Evolutionary conservation across 2,797 vertebrate genomes (phyloP).

Genomic region (Anabas testudineus): DNA sequence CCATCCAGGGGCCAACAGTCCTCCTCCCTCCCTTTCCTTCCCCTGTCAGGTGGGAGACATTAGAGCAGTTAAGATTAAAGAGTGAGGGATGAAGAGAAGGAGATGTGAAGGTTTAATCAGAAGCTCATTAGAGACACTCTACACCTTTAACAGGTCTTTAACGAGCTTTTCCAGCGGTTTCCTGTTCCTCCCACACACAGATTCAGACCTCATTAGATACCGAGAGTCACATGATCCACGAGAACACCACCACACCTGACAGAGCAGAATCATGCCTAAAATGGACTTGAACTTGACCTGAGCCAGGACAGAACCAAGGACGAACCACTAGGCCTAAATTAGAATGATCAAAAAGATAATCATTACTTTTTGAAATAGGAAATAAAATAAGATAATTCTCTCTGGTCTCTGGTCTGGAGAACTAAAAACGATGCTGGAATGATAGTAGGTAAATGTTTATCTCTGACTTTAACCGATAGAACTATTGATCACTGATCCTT

Average conservation of each 20-base stretch:
- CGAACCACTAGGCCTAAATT: no score
- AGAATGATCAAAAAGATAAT: no score
- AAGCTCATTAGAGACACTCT: conserved; percentile 22
- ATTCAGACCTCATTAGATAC: conserved; percentile 2
- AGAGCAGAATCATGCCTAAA: no score
- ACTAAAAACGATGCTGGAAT: no score
- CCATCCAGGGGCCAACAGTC: background rate
- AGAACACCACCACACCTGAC: background rate
- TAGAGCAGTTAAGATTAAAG: conserved; percentile 17
- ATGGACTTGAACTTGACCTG: background rate
- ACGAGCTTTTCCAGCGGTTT: conserved; percentile 21
- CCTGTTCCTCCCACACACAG: conserved; percentile 7
- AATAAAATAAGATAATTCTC: no score
- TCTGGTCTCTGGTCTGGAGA: no score
- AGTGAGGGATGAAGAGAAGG: background rate
- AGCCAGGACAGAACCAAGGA: no score
- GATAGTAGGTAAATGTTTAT: no score
- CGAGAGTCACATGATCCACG: background rate
- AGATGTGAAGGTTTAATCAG: conserved; percentile 14
- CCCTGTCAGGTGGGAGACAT: conserved; percentile 15
- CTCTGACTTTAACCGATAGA: no score
- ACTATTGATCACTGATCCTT: no score
- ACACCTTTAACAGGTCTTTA: conserved; percentile 3
- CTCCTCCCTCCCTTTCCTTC: background rate
- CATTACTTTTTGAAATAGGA: no score